Conservation (phyloP, 2,888 invertebrate species). For the Strigamia transsilvanica region DNA sequence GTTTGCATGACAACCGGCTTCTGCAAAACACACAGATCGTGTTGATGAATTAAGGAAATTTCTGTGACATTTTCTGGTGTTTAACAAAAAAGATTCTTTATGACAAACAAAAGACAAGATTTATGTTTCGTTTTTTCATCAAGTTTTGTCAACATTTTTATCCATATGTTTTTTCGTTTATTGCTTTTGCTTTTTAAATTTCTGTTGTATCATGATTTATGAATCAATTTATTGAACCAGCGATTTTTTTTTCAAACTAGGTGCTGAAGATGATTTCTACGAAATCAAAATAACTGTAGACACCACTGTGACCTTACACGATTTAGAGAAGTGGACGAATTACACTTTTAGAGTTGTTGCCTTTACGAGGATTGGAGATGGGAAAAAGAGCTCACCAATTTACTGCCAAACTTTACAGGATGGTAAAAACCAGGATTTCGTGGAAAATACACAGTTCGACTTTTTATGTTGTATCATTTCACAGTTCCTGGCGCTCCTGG, state of each 20-base stretch:
- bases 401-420: conserved; percentile 63
- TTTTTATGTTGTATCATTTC: neutral
- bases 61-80: neutral
- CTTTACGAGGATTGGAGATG: conserved; percentile 64
- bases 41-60: too few relatives aligned
- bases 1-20: too few relatives aligned
- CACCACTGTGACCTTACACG: conserved; percentile 35
- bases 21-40: too few relatives aligned
- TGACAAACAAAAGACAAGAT: neutral
- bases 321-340: conserved; percentile 63
- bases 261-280: conserved; percentile 13
- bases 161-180: conserved; percentile 57
- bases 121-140: neutral
- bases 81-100: conserved; percentile 7
- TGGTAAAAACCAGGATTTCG: conserved; percentile 58
- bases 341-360: conserved; percentile 65
- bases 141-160: neutral
- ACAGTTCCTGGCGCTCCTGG: conserved; percentile 55
- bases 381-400: conserved; percentile 62
- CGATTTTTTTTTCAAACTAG: neutral
- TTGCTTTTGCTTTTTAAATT: conserved; percentile 55
- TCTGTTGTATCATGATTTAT: neutral
- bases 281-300: conserved; percentile 50
- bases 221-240: neutral
- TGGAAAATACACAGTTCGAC: neutral